Evolutionary conservation across 2,888 invertebrate genomes (phyloP).

Genomic region (Phytoseiulus persimilis): DNA sequence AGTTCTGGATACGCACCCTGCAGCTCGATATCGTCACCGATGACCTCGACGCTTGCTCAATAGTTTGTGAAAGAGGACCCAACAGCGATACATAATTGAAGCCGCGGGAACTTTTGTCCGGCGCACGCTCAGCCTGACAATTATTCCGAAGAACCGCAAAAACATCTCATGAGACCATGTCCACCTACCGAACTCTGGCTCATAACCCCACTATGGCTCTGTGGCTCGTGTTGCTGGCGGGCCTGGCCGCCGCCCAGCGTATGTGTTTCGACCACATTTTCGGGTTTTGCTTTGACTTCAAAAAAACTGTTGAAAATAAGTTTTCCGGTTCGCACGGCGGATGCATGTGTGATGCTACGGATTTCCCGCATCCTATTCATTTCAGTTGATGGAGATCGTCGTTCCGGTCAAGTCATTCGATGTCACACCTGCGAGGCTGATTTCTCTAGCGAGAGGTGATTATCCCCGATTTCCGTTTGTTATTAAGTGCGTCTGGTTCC

Average conservation of each 20-base stretch:
- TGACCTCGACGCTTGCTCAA: background rate
- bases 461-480: background rate
- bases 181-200: background rate
- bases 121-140: background rate
- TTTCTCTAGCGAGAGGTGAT: slow-evolving; percentile 6
- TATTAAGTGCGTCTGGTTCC: background rate
- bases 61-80: background rate
- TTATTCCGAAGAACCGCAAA: background rate
- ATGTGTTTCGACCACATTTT: background rate
- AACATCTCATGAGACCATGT: slow-evolving; percentile 5
- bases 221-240: background rate
- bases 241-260: background rate
- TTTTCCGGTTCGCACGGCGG: too few species aligned
- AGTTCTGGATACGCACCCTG: background rate
- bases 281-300: background rate
- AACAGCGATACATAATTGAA: background rate
- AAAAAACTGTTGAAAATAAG: too few species aligned
- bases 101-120: background rate
- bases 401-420: background rate
- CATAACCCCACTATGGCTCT: background rate
- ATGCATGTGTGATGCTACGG: too few species aligned
- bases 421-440: slow-evolving; percentile 26
- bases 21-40: background rate
- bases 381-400: slow-evolving; percentile 22
- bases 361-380: too few species aligned